Evolutionary conservation across 2,888 invertebrate genomes (phyloP), one percentile per base, ranked within the genome.

Genomic region (Vesta saturnalis): DNA sequence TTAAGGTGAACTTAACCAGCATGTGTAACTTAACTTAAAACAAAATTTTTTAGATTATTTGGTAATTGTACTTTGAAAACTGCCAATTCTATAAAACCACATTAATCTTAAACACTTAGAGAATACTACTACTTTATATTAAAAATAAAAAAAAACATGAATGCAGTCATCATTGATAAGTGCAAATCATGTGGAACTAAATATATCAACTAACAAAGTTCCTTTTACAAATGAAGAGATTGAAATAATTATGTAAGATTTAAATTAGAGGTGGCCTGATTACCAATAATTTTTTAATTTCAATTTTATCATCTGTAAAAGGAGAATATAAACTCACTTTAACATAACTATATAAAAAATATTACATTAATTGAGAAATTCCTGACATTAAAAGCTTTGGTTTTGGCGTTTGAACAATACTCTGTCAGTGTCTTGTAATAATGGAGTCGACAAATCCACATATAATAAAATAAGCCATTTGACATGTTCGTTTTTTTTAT

Each of bases 1-100:
- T 64, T 60, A 47, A 60, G 60, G 68, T 69, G 68, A 64, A 60
- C 67, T 60, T 56, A 64, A 64, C n/a, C 60, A 68, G 60, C 64
- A 64, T 22, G 61, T 69, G 68, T 64, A 69, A 69, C 57, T 60
- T 49, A 59, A n/a, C n/a, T n/a, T n/a, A 67, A 39, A 52, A 52
- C 52, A 22, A 52, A 10, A 16, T 56, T 21, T 14, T 23, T 30
- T n/a, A n/a, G n/a, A n/a, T n/a, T n/a, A n/a, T n/a, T n/a, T n/a
- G n/a, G 16, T 56, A 56, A 14, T 15, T 47, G 15, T 47, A 52
- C 3, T 52, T 52, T 1, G 39, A 39, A 39, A 39, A 39, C n/a
- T 39, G 39, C 39, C 39, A 39, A 39, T 52, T 52, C 12, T 12
- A 19, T 15, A 6, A 49, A 49, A 18, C 3, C 4, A 21, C 10